These are phyloP conservation scores for Bubo scandiacus DNA, from an alignment of 2,113 vertebrate species.

Conservation along the genomic window DNA sequence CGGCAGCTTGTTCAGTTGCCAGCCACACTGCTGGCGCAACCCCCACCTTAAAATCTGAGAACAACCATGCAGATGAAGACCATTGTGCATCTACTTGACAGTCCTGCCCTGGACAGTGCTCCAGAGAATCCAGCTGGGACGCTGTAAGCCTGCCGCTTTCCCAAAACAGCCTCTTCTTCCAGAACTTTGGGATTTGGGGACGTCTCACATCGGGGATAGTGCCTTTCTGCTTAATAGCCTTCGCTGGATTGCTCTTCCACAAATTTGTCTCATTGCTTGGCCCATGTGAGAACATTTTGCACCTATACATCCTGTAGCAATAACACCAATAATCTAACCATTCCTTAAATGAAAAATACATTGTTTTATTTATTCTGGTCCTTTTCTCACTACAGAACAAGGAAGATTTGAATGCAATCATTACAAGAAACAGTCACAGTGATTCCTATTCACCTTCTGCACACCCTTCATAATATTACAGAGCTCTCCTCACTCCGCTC, in stretches of 20 bases:
- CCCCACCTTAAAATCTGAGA: neutral
- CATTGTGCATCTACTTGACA: neutral
- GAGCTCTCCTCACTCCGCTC: neutral
- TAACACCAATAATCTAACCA: neutral
- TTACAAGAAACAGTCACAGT: neutral
- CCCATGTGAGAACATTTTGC: neutral
- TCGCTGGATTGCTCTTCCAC: neutral
- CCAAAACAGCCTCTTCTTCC: neutral
- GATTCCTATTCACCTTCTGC: neutral
- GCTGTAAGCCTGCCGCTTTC: neutral
- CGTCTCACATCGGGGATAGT: fast-evolving
- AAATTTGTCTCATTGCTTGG: neutral
- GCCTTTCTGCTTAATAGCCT: neutral
- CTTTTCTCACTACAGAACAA: neutral
- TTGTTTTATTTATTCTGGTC: neutral
- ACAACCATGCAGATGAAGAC: neutral
- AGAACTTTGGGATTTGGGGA: neutral
- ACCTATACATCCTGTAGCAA: neutral
- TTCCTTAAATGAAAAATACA: neutral
- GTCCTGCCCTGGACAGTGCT: neutral
- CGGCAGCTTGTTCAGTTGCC: fast-evolving
- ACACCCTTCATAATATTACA: neutral
- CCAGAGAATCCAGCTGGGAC: neutral
- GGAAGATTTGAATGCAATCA: neutral
- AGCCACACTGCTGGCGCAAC: neutral